Conservation (phyloP, 2,888 invertebrate species). For the Polia nebulosa region DNA sequence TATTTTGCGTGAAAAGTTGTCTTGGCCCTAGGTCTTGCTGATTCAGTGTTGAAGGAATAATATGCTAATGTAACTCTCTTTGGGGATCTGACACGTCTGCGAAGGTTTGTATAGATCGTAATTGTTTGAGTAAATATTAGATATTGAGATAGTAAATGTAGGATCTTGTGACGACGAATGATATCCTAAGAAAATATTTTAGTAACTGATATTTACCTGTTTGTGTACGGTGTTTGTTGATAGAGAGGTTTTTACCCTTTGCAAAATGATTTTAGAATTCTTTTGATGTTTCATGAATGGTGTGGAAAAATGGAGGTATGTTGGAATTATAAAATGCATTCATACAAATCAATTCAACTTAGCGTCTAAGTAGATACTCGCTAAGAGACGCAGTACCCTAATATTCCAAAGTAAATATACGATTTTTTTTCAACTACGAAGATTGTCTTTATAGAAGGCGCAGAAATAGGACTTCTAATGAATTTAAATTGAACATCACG, state of each 20-base stretch:
- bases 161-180: not conserved
- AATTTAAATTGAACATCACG: too few species aligned
- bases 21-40: not conserved
- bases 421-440: too few species aligned
- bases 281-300: not conserved
- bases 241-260: not conserved
- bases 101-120: not conserved
- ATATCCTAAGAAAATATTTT: not conserved
- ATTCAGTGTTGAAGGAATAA: not conserved
- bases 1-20: constrained; percentile 1
- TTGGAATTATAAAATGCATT: too few species aligned
- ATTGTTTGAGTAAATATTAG: constrained; percentile 24
- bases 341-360: too few species aligned
- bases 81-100: not conserved
- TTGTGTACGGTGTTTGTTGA: not conserved
- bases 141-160: constrained; percentile 7
- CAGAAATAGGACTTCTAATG: too few species aligned
- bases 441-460: too few species aligned
- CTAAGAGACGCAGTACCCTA: too few species aligned
- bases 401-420: too few species aligned
- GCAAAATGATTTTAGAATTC: not conserved
- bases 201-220: not conserved
- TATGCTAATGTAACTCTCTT: constrained; percentile 21
- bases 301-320: too few species aligned
- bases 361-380: too few species aligned